Conservation (phyloP, 2,113 vertebrate genomes). For the Montifringilla adamsi region DNA sequence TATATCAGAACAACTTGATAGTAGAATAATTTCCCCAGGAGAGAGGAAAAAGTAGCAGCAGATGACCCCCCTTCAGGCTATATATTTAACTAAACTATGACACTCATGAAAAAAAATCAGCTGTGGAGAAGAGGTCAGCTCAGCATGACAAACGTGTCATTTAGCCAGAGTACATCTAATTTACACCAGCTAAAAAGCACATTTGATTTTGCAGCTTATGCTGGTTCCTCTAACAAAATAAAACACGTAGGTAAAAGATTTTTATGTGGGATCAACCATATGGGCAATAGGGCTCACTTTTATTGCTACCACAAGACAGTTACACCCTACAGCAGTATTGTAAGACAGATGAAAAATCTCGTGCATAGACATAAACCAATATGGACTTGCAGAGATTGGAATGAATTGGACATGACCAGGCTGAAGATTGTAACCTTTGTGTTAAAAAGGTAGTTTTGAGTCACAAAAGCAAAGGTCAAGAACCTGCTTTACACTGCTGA, state of each 20-base stretch:
- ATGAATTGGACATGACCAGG: neutral
- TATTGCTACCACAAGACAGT: neutral
- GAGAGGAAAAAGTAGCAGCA: neutral
- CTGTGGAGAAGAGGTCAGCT: constrained; percentile 34
- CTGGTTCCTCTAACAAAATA: neutral
- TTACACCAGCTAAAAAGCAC: constrained; percentile 10
- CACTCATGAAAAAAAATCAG: constrained; percentile 9
- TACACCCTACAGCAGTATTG: neutral
- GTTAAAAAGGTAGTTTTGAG: neutral
- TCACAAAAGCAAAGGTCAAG: neutral
- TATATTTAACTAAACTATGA: constrained; percentile 25
- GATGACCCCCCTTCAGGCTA: neutral
- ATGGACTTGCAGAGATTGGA: neutral
- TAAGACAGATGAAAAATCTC: constrained; percentile 2
- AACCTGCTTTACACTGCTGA: neutral
- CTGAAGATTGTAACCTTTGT: neutral
- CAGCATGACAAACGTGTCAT: neutral
- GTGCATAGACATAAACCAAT: neutral
- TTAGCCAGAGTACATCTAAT: constrained; percentile 30
- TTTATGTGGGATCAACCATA: neutral
- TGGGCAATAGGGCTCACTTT: neutral
- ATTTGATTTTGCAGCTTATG: constrained; percentile 12
- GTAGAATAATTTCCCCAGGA: constrained; percentile 32
- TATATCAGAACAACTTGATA: neutral
- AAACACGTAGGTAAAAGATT: neutral